Percentiles rank a stretch among this genome's conserved stretches.
phyloP scores from a whole-genome alignment of 2,113 vertebrate species.

The Guaruba guarouba region DNA sequence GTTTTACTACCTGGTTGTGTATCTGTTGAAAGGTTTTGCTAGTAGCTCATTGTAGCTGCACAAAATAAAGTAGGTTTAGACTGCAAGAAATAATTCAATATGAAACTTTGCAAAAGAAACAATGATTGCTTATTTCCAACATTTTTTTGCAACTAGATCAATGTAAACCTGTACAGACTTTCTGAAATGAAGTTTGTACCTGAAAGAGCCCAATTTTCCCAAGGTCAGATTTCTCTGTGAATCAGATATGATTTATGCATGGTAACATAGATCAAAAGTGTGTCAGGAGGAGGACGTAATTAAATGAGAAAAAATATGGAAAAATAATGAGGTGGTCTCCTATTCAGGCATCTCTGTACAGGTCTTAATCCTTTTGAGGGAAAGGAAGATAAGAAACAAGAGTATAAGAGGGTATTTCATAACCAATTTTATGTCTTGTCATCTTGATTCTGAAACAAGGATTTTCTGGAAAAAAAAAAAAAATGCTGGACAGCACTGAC shows the following conservation, averaged over 20 bases:
- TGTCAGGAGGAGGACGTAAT: slow-evolving; percentile 12
- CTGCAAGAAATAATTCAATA: neutral
- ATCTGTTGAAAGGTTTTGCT: neutral
- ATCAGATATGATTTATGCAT: slow-evolving; percentile 47
- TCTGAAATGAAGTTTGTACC: neutral
- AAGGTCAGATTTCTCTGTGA: slow-evolving; percentile 32
- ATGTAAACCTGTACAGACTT: neutral
- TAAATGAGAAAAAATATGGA: slow-evolving; percentile 42
- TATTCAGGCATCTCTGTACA: neutral
- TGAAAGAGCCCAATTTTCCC: slow-evolving; percentile 19
- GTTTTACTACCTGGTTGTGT: neutral
- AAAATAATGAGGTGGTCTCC: neutral
- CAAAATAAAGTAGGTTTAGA: neutral
- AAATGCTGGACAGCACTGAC: neutral
- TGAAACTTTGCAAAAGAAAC: neutral
- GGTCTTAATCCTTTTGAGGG: neutral
- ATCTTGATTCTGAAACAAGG: neutral
- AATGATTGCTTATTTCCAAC: neutral
- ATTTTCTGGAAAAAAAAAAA: neutral
- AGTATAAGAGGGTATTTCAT: neutral
- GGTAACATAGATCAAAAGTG: slow-evolving; percentile 50
- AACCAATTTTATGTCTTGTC: neutral
- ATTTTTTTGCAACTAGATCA: neutral
- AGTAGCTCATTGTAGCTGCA: neutral
- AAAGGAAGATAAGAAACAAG: slow-evolving; percentile 12